A percentile compares a stretch with the other conserved stretches of the same genome.
Evolutionary conservation across 2,797 vertebrate species (phyloP).

Genomic region (Gymnodraco acuticeps): DNA sequence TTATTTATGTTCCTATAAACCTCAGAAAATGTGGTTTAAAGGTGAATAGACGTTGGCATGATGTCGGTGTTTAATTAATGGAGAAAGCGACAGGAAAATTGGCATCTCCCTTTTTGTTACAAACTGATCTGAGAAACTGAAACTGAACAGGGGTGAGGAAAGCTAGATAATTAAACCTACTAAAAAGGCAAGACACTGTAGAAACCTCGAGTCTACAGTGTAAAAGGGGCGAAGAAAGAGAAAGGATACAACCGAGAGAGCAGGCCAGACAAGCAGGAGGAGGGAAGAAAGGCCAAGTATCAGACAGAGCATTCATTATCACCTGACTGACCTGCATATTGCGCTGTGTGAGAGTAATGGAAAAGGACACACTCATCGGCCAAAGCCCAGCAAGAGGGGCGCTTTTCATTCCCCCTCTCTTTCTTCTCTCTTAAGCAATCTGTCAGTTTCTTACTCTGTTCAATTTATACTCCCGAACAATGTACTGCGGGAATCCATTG

Average conservation of each 20-base stretch:
- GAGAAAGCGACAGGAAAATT: constrained; percentile 24
- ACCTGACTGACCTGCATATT: constrained; percentile 77
- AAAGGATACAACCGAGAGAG: constrained; percentile 32
- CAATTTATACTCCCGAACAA: constrained; percentile 50
- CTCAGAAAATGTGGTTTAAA: constrained; percentile 11
- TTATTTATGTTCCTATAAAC: constrained; percentile 33
- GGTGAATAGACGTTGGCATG: background rate
- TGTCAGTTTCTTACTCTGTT: constrained; percentile 54
- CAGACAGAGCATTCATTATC: constrained; percentile 81
- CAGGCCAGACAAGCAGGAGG: constrained; percentile 51
- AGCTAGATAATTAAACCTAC: constrained; percentile 50
- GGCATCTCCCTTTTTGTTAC: constrained; percentile 32
- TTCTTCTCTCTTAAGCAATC: constrained; percentile 62
- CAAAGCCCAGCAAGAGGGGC: constrained; percentile 66
- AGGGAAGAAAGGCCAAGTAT: constrained; percentile 67
- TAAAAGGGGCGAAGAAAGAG: constrained; percentile 33
- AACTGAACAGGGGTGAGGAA: constrained; percentile 16
- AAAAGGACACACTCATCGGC: constrained; percentile 78
- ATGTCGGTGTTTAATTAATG: constrained; percentile 42
- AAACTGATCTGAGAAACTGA: constrained; percentile 26
- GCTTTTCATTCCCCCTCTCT: constrained; percentile 59
- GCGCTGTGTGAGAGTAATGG: constrained; percentile 78
- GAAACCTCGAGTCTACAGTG: constrained; percentile 14
- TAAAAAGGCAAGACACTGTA: constrained; percentile 34
- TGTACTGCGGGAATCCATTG: constrained; percentile 32